Evolutionary conservation across 2,113 vertebrate genomes (phyloP), one percentile per base, ranked within the genome.

Genomic region (Campylorhamphus procurvoides): DNA sequence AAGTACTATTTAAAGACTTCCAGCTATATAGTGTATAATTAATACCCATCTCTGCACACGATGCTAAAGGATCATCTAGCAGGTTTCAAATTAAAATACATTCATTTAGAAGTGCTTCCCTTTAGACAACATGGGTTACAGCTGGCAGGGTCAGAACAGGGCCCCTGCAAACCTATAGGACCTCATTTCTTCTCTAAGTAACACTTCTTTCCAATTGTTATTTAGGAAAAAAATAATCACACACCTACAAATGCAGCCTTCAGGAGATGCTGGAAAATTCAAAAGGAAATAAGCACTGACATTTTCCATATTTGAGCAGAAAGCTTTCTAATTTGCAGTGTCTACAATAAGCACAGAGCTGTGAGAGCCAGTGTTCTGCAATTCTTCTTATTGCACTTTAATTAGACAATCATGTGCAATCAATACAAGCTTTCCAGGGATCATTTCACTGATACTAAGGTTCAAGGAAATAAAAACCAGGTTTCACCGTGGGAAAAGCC

Each of bases 401-500:
- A 95, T 96, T 96, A 97, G 91, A 90, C 93, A 91, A 77, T 94
- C 87, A 93, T 71, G 53, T 74, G 80, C 81, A 94, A 96, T 96
- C 96, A 97, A 94, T 96, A 94, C 27, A 59, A 74, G 78, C 81
- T 94, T 95, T 89, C 93, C 89, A 90, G 77, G 89, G 89, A 95
- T 93, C 91, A 71, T 63, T 96, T 90, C 93, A 83, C 80, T 87
- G 90, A 93, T 77, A 84, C 49, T 31, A 82, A 92, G 92, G 86
- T 84, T 95, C 89, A 92, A 86, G 90, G 95, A 97, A 96, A 93
- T 96, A 96, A 92, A 94, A 92, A 49, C 29, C 92, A 96, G 90
- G 92, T 94, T 96, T 93, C 76, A 87, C 50, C 6, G 23, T 92
- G 96, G 88, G 92, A 96, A 96, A 95, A 92, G 92, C 90, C 86